phyloP scores from a whole-genome alignment of 2,888 invertebrate species.

The Drosophila meridionalis region DNA sequence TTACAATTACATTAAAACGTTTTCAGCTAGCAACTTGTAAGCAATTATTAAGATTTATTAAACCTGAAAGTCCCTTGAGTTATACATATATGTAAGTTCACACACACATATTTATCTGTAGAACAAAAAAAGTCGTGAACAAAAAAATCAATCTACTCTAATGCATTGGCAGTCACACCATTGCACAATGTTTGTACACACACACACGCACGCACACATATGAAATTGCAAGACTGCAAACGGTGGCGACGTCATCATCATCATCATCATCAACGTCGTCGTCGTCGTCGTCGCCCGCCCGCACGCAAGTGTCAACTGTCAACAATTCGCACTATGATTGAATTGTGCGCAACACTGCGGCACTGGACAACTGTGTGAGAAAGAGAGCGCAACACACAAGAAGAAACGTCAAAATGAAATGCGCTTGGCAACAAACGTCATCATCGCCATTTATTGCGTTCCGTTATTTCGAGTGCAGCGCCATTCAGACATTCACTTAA shows the following conservation, averaged over 20 bases:
- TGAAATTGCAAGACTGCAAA: constrained; percentile 11
- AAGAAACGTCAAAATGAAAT: constrained; percentile 20
- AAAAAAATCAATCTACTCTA: constrained; percentile 7
- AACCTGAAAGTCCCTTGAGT: neutral
- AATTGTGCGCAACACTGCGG: constrained; percentile 26
- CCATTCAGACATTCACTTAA: constrained; percentile 47
- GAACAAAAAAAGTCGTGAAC: neutral
- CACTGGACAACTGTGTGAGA: constrained; percentile 16
- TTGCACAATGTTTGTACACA: neutral
- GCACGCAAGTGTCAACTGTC: constrained; percentile 38
- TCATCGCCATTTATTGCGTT: constrained; percentile 27
- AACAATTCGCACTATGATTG: constrained; percentile 38
- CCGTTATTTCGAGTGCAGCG: constrained; percentile 39
- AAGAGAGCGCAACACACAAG: constrained; percentile 12
- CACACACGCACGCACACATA: neutral
- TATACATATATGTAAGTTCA: neutral
- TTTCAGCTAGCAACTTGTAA: neutral
- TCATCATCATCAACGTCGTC: neutral
- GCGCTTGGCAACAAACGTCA: constrained; percentile 36
- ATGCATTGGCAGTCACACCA: constrained; percentile 1
- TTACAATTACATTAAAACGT: neutral
- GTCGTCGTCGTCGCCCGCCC: neutral
- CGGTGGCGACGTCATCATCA: constrained; percentile 18
- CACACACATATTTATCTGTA: neutral
- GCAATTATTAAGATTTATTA: neutral